Base-by-base conservation (phyloP, 1,140 invertebrate genomes). In the Drosophila elegans region DNA sequence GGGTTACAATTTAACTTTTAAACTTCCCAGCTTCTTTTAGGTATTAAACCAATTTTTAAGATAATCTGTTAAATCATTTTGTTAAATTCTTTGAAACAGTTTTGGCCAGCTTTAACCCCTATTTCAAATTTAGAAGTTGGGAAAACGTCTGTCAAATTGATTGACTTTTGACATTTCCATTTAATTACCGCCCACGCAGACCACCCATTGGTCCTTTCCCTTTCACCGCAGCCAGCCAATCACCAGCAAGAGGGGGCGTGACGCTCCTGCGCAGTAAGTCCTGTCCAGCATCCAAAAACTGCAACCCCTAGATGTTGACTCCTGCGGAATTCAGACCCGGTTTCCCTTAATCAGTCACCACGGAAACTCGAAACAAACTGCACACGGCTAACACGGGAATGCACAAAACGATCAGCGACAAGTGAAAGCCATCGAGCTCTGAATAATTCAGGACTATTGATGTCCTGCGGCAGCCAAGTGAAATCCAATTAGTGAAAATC, bases 401-500 rank as follows among this genome's bases (percentile, higher is more conserved):
- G 77, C 59, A 61, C 41, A 52, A 44, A 52, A 51, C 57, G 78
- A 78, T 74, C 78, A 55, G 6, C 60, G 42, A 74, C 60, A 71
- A 88, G 73, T 72, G 76, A 84, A 73, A 68, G 75, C 76, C 36
- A 77, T 49, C 51, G 51, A 72, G 41, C 57, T 69, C 62, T 89
- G 61, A 89, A 90, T 89, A 73, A 89, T 89, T 84, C 9, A 89
- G 63, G 63, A 64, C 59, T 89, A 89, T 89, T 84, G 84, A 89
- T 89, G 75, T 52, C 44, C 77, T 63, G 25, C 73, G 63, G 25
- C 73, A 78, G 64, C 69, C 64, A 72, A 55, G 46, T 61, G 59
- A 66, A 79, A 84, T 89, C 80, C 80, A 32, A 80, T 89, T 83
- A 83, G 44, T 86, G 62, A 82, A 79, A 54, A 49, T 66, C 38